Evolutionary conservation across 1,140 invertebrate genomes (phyloP), one percentile per base, ranked within the genome.

Genomic region (Drosophila sp.): DNA sequence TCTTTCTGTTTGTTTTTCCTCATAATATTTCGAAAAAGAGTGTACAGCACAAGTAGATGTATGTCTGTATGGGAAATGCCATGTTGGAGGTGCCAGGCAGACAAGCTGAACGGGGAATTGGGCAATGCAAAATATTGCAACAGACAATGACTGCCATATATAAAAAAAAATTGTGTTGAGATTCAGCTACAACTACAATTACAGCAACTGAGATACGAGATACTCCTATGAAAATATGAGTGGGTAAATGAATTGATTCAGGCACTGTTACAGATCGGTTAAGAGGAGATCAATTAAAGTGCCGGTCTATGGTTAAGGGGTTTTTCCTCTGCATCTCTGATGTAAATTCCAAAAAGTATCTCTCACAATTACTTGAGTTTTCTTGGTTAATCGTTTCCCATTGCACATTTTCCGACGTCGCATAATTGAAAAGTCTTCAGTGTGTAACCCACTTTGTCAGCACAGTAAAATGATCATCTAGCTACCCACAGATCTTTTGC

Each of bases 111-210:
- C 74, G 50, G 43, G 63, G 43, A 56, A 78, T 84, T 86, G 78
- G 54, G 80, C 77, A 84, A 84, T 80, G 77, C 73, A 80, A 84
- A 86, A 84, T 77, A 86, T 84, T 84, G 80, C 80, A 84, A 77
- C 77, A 84, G 76, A 61, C 65, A 72, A 61, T 69, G 71, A 78
- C 72, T 64, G 58, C 57, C 67, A 72, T 80, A 73, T 58, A 65
- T 62, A 70, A 57, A 21, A 51, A 70, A 57, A 21, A 51, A 14
- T 54, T 51, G 13, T 14, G 48, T 34, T 66, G 32, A 48, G 45
- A 21, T 51, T 25, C 54, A 40, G 27, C n/a, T 29, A 45, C 13
- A 40, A 36, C 48, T 43, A n/a, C 25, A 32, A 48, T 27, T 11
- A 29, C 13, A 27, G n/a, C n/a, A 53, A 36, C 29, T 34, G 48